Conservation (phyloP, 1,140 invertebrate genomes). For the Lepidostoma basale region DNA sequence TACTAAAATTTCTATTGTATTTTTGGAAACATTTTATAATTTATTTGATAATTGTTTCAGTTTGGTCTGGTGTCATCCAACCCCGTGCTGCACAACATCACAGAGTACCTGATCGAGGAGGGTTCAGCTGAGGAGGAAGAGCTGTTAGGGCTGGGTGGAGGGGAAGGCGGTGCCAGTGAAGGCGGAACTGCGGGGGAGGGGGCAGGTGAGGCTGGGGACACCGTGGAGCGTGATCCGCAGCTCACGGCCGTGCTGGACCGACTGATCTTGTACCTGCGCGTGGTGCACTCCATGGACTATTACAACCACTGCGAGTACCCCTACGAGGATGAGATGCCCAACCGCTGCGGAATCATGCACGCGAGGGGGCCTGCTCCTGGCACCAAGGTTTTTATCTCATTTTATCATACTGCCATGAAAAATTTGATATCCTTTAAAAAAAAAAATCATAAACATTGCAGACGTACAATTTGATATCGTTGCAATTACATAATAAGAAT, state of each 20-base stretch:
- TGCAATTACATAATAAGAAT: too few relatives aligned
- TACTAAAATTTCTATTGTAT: too few relatives aligned
- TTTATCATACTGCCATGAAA: slow-evolving; percentile 28
- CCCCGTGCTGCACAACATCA: slow-evolving; percentile 95
- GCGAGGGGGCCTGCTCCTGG: slow-evolving; percentile 86
- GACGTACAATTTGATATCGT: too few relatives aligned
- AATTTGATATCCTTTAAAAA: too few relatives aligned
- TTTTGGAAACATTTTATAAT: too few relatives aligned
- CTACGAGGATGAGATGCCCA: slow-evolving; percentile 99
- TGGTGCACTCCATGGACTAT: slow-evolving; percentile 99
- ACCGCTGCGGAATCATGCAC: slow-evolving; percentile 97
- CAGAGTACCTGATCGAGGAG: slow-evolving; percentile 98
- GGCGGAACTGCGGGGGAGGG: slow-evolving; percentile 60
- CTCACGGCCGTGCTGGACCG: slow-evolving; percentile 75
- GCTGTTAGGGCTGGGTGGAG: slow-evolving; percentile 76
- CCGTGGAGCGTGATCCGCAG: slow-evolving; percentile 79
- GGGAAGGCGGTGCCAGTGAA: slow-evolving; percentile 65
- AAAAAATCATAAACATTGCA: too few relatives aligned
- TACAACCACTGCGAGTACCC: slow-evolving; percentile 99
- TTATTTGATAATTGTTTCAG: slow-evolving; percentile 32
- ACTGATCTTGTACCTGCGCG: slow-evolving; percentile 90
- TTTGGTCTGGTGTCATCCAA: slow-evolving; percentile 90
- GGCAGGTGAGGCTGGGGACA: slow-evolving; percentile 53
- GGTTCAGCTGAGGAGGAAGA: slow-evolving; percentile 98
- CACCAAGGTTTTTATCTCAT: slow-evolving; percentile 69